phyloP scores from a whole-genome alignment of 2,113 vertebrate genomes.

The Peromyscus californicus region DNA sequence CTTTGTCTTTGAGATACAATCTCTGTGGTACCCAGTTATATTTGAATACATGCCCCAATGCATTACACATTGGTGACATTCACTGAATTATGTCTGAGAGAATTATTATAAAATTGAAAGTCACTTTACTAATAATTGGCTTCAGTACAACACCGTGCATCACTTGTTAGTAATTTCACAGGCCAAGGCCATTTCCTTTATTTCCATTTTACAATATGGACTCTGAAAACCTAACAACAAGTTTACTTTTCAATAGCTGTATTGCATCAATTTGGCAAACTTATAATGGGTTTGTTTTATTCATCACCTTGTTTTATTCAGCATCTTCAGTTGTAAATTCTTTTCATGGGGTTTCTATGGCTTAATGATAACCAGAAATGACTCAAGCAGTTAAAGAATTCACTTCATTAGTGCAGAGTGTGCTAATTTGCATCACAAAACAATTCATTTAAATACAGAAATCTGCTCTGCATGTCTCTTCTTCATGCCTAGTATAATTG shows the following conservation, averaged over 20 bases:
- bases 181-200: slow-evolving; percentile 38
- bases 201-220: slow-evolving; percentile 62
- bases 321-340: slow-evolving; percentile 77
- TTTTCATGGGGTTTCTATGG: slow-evolving; percentile 80
- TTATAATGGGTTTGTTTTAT: slow-evolving; percentile 81
- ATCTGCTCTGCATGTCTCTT: slow-evolving; percentile 72
- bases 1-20: background rate
- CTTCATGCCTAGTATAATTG: slow-evolving; percentile 74
- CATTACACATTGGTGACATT: background rate
- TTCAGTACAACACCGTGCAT: background rate
- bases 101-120: slow-evolving; percentile 24
- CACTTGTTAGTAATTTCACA: slow-evolving; percentile 36
- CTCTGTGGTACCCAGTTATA: background rate
- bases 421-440: slow-evolving; percentile 83
- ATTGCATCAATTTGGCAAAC: slow-evolving; percentile 66
- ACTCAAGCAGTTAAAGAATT: slow-evolving; percentile 82
- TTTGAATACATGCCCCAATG: background rate
- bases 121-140: background rate
- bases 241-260: slow-evolving; percentile 74
- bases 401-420: slow-evolving; percentile 80
- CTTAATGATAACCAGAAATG: slow-evolving; percentile 84
- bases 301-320: slow-evolving; percentile 80
- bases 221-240: slow-evolving; percentile 65
- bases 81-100: background rate
- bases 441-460: slow-evolving; percentile 84